Percentiles rank a stretch among this genome's conserved stretches.
Evolutionary conservation across 2,113 vertebrate species (phyloP).

Genomic region (Strigops habroptila): DNA sequence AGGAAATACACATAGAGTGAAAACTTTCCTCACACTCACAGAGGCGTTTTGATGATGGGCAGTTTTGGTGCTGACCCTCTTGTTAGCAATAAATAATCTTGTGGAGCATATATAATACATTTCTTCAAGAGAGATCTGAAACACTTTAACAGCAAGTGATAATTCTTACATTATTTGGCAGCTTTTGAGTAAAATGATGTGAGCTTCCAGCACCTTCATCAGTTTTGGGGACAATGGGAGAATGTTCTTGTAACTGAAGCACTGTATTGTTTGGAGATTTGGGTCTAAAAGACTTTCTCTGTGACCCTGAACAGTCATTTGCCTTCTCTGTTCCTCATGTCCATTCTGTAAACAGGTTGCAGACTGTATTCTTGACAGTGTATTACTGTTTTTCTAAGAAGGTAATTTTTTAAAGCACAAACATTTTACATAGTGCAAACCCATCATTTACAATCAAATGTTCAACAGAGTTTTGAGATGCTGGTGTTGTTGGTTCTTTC

Average conservation of each 20-base stretch:
- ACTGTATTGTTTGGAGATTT: not conserved
- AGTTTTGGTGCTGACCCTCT: not conserved
- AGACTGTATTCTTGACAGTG: not conserved
- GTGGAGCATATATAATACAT: not conserved
- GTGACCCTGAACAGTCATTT: not conserved
- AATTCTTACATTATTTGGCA: not conserved
- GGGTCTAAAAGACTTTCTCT: not conserved
- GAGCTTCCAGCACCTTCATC: not conserved
- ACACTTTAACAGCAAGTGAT: slow-evolving; percentile 4
- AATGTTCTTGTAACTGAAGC: not conserved
- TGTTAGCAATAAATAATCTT: not conserved
- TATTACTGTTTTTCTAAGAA: not conserved
- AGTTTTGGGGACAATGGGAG: not conserved
- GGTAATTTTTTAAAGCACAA: not conserved
- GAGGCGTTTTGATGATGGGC: not conserved
- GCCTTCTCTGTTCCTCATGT: not conserved
- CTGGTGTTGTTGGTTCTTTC: not conserved
- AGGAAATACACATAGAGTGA: not conserved
- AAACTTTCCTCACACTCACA: not conserved
- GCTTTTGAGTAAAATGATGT: not conserved
- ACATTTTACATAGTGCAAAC: not conserved
- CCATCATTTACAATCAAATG: not conserved
- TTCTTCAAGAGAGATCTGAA: not conserved
- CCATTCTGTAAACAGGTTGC: not conserved
- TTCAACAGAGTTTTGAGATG: not conserved